phyloP scores from a whole-genome alignment of 1,140 invertebrate species.

The Psilanteris sp. region DNA sequence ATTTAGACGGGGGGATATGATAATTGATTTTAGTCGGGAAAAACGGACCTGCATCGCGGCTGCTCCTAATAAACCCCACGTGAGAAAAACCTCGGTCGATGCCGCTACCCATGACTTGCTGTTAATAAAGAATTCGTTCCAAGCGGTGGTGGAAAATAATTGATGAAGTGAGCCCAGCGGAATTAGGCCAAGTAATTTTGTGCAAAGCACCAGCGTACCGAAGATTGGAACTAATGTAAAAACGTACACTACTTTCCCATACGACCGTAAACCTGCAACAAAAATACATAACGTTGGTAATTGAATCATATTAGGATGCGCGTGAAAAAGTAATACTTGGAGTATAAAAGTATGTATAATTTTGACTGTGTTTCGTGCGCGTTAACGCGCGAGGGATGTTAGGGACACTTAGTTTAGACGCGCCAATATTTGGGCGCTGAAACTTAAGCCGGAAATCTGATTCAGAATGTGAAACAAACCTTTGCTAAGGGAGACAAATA shows the following conservation, averaged over 20 bases:
- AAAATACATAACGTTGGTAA: too few relatives aligned
- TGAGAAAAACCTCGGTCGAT: slow-evolving; percentile 91
- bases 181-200: slow-evolving; percentile 86
- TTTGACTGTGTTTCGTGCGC: too few relatives aligned
- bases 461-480: too few relatives aligned
- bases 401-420: too few relatives aligned
- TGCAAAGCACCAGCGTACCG: slow-evolving; percentile 86
- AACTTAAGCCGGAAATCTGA: too few relatives aligned
- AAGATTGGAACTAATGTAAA: slow-evolving; percentile 87
- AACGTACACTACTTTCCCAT: slow-evolving; percentile 90
- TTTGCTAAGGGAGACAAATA: slow-evolving; percentile 93
- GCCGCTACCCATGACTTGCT: slow-evolving; percentile 88
- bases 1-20: too few relatives aligned
- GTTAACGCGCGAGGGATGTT: too few relatives aligned
- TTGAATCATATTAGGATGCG: too few relatives aligned
- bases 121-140: slow-evolving; percentile 91
- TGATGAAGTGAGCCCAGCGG: slow-evolving; percentile 83
- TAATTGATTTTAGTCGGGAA: too few relatives aligned
- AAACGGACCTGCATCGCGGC: slow-evolving; percentile 88
- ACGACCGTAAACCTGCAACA: slow-evolving; percentile 85
- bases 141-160: slow-evolving; percentile 87
- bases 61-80: slow-evolving; percentile 92
- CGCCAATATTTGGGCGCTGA: too few relatives aligned
- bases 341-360: too few relatives aligned
- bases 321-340: too few relatives aligned